phyloP scores from a whole-genome alignment of 2,888 invertebrate genomes.

The Lamellibrachia columna region DNA sequence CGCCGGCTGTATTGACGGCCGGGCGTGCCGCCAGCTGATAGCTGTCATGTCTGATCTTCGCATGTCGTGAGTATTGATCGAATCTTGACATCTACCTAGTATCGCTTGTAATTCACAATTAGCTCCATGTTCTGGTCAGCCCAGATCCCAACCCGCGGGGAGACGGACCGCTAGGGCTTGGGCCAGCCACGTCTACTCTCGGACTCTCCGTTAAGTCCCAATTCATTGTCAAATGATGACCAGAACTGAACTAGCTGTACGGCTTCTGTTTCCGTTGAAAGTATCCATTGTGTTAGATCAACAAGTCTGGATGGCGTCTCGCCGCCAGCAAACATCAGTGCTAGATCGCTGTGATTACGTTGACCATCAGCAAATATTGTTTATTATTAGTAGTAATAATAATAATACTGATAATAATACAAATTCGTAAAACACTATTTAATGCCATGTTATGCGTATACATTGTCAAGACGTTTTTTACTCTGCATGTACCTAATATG shows the following conservation, averaged over 20 bases:
- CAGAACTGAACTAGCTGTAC: neutral
- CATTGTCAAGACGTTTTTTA: no score
- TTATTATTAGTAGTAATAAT: no score
- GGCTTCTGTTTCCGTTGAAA: no score
- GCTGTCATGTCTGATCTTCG: neutral
- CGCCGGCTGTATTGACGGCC: neutral
- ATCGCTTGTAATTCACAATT: neutral
- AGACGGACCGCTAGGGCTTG: neutral
- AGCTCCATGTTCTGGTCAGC: neutral
- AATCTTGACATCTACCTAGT: neutral
- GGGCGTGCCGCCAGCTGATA: neutral
- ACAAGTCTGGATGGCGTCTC: no score
- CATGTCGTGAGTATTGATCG: neutral
- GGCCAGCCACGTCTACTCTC: neutral
- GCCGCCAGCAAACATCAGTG: no score
- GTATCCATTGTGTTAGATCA: no score
- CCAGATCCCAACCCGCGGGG: neutral
- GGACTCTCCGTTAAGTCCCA: neutral
- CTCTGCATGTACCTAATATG: no score
- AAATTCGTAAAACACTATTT: no score
- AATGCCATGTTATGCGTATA: no score
- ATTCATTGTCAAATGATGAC: neutral
- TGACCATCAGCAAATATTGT: no score
- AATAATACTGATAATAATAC: no score
- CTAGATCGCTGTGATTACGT: no score